Conservation (phyloP, 1,140 invertebrate genomes). For the Acyrthosiphon pisum region DNA sequence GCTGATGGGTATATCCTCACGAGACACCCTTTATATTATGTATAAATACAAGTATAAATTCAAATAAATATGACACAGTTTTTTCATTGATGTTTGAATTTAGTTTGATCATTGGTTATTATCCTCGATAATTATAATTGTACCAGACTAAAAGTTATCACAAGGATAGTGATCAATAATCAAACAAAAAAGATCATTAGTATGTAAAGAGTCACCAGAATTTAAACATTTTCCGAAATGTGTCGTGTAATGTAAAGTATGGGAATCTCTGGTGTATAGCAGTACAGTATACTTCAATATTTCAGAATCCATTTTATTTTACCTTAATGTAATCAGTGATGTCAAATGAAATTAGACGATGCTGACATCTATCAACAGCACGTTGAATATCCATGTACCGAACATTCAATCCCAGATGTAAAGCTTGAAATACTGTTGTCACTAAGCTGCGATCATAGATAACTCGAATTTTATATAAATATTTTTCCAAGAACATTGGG, state of each 20-base stretch:
- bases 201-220: no score
- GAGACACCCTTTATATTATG: no score
- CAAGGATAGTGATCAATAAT: neutral
- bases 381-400: constrained; percentile 73
- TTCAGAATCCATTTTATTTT: constrained; percentile 48
- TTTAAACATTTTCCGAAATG: no score
- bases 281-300: neutral
- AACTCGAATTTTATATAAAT: constrained; percentile 70
- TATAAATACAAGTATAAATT: neutral
- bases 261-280: neutral
- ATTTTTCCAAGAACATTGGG: constrained; percentile 66
- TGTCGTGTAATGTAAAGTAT: neutral
- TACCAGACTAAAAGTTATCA: neutral
- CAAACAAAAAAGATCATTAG: no score
- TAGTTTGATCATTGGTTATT: no score
- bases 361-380: constrained; percentile 78
- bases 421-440: constrained; percentile 70
- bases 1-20: no score
- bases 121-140: no score
- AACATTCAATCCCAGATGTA: constrained; percentile 70
- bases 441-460: constrained; percentile 75
- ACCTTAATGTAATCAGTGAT: constrained; percentile 74
- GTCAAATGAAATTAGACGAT: constrained; percentile 74
- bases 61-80: neutral
- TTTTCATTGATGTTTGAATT: neutral